Percentiles rank a stretch among this genome's conserved stretches.
phyloP scores from a whole-genome alignment of 2,888 invertebrate genomes.

The Brenthis daphne region DNA sequence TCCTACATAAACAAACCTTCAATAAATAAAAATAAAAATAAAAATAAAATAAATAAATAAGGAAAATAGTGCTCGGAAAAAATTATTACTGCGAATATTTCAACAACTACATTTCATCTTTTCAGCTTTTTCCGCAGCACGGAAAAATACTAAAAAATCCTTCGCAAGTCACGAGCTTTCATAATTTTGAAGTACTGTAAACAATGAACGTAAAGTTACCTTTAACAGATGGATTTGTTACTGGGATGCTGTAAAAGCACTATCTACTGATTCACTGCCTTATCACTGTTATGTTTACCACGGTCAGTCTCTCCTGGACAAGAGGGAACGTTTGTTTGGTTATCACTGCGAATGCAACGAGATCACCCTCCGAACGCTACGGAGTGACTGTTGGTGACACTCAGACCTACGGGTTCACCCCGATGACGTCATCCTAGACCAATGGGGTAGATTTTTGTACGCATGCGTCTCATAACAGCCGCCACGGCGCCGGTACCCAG shows the following conservation, averaged over 20 bases:
- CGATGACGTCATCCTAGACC: slow-evolving; percentile 80
- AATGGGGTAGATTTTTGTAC: slow-evolving; percentile 70
- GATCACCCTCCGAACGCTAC: slow-evolving; percentile 62
- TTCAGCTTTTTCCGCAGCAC: slow-evolving; percentile 30
- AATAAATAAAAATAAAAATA: no score
- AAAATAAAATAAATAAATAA: no score
- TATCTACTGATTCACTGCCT: slow-evolving; percentile 33
- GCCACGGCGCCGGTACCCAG: slow-evolving; percentile 68
- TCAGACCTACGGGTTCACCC: slow-evolving; percentile 76
- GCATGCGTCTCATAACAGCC: slow-evolving; percentile 75
- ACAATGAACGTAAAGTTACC: slow-evolving; percentile 35
- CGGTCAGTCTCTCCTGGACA: slow-evolving; percentile 38
- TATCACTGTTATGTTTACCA: slow-evolving; percentile 44
- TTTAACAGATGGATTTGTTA: slow-evolving; percentile 24
- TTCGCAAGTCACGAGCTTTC: slow-evolving; percentile 28
- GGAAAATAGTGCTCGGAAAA: slow-evolving; percentile 27
- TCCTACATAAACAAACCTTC: slow-evolving; percentile 33
- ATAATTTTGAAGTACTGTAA: slow-evolving; percentile 32
- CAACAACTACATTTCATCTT: slow-evolving; percentile 36
- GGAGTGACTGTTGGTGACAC: slow-evolving; percentile 80
- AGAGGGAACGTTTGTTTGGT: slow-evolving; percentile 66
- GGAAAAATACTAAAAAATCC: slow-evolving; percentile 33
- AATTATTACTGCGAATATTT: slow-evolving; percentile 35
- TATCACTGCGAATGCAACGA: slow-evolving; percentile 54
- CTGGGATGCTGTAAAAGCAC: slow-evolving; percentile 16